Evolutionary conservation across 2,113 vertebrate species (phyloP), one percentile per base, ranked within the genome.

Genomic region (Cynocephalus volans): DNA sequence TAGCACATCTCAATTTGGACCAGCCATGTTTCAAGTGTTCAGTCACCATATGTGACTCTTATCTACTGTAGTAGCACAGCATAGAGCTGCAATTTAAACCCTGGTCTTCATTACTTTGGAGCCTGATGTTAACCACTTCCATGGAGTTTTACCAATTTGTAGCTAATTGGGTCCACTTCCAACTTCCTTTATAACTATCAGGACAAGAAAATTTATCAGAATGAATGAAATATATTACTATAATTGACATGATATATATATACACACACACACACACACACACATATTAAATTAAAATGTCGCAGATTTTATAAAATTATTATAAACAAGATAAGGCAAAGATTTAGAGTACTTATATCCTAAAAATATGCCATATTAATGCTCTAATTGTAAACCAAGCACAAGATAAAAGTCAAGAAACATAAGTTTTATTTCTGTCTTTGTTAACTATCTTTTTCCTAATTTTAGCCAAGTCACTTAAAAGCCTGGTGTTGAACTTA

Each of bases 321-420:
- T 82, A 81, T 77, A 84, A 76, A 89, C 33, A 88, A 92, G 28
- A 58, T 2, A 28, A 50, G 17, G 3, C 65, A 88, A 72, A 86
- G 83, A 36, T 60, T 58, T 58, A 77, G 6, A 60, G 6, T 76
- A 77, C 21, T 54, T 84, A 58, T 89, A 14, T 65, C 65, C 41
- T 24, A 2, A 56, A 93, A 70, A 15, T 77, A 60, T 77, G 26
- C 64, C 33, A n/a, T 79, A 36, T 50, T 92, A 72, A 64, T 73
- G 23, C 4, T 70, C 28, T 87, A 45, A 41, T 82, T 69, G 33
- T 87, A 15, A 93, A 36, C 21, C 87, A 12, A 58, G 13, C 50
- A 54, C 36, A 60, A 26, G 91, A 94, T 90, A 87, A 90, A 86
- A 94, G 28, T 72, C 24, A 92, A 70, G 79, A 89, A 88, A 73